phyloP scores from a whole-genome alignment of 2,888 invertebrate species.

The Folsomia candida region DNA sequence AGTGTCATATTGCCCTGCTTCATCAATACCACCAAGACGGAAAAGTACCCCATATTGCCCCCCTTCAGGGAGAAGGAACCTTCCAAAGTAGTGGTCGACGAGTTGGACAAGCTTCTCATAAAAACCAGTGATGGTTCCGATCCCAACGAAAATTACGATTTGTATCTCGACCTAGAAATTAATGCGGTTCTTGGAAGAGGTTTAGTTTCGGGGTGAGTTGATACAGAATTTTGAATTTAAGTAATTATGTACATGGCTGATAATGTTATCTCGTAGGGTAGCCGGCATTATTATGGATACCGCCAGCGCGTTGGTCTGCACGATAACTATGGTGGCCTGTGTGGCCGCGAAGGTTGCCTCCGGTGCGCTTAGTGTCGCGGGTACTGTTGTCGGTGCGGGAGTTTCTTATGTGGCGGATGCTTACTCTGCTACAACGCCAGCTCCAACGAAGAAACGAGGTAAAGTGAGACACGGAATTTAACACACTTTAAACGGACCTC shows the following conservation, averaged over 20 bases:
- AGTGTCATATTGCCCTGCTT: conserved; percentile 5
- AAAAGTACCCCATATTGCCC: neutral
- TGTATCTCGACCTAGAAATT: conserved; percentile 6
- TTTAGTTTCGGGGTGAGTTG: neutral
- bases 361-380: neutral
- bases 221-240: too few species aligned
- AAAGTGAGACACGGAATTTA: too few species aligned
- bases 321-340: too few species aligned
- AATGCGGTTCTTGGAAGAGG: neutral
- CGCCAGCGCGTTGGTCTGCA: too few species aligned
- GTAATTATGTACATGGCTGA: too few species aligned
- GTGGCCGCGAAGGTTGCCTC: too few species aligned
- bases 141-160: conserved; percentile 8
- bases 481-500: too few species aligned
- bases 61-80: neutral
- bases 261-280: too few species aligned
- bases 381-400: neutral
- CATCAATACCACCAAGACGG: neutral
- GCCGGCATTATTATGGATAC: too few species aligned
- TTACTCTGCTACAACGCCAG: too few species aligned
- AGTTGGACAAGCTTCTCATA: neutral
- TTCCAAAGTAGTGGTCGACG: neutral
- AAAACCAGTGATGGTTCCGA: neutral
- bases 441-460: too few species aligned
- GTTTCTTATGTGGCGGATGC: too few species aligned